Conservation (phyloP, 1,140 invertebrate genomes). For the Eumeta japonica region DNA sequence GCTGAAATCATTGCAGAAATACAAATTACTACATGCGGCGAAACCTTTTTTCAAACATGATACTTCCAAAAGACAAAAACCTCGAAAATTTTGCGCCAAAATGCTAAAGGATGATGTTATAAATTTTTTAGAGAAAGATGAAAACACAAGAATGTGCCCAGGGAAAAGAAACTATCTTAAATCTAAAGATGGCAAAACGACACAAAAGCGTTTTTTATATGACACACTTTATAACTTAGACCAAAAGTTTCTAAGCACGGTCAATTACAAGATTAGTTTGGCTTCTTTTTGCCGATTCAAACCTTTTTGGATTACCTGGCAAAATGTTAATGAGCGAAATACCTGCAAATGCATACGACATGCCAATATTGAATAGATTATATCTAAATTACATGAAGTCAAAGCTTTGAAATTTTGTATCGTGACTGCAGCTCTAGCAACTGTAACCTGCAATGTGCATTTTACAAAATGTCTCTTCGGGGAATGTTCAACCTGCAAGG, state of each 20-base stretch:
- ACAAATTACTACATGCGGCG: neutral
- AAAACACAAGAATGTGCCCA: slow-evolving; percentile 3
- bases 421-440: slow-evolving; percentile 7
- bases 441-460: slow-evolving; percentile 9
- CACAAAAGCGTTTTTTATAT: slow-evolving; percentile 11
- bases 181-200: slow-evolving; percentile 2
- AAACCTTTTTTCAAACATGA: slow-evolving; percentile 3
- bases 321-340: slow-evolving; percentile 7
- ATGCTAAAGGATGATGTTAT: slow-evolving; percentile 1
- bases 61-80: neutral
- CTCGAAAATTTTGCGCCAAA: neutral
- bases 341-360: slow-evolving; percentile 2
- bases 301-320: slow-evolving; percentile 7
- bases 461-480: slow-evolving; percentile 10
- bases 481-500: slow-evolving; percentile 9
- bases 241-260: slow-evolving; percentile 7
- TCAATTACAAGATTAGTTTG: slow-evolving; percentile 6
- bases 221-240: slow-evolving; percentile 11
- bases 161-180: slow-evolving; percentile 12
- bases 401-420: slow-evolving; percentile 9
- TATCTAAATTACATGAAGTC: slow-evolving; percentile 10
- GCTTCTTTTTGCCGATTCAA: neutral
- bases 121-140: slow-evolving; percentile 11
- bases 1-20: neutral
- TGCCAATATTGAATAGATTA: slow-evolving; percentile 8